Evolutionary conservation across 2,888 invertebrate species (phyloP), one percentile per base, ranked within the genome.

Genomic region (Thereva unica): DNA sequence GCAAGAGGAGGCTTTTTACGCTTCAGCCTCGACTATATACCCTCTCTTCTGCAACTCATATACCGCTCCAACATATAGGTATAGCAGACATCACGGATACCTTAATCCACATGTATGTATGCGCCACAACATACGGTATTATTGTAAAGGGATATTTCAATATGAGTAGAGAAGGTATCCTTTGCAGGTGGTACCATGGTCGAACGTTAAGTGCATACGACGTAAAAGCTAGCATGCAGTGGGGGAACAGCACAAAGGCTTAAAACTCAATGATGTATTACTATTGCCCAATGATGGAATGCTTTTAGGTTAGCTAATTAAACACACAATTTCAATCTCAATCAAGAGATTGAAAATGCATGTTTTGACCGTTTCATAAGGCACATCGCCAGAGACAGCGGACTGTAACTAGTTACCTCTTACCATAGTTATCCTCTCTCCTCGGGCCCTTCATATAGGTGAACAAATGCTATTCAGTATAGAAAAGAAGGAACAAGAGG

Each of bases 261-360:
- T 23, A 23, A 23, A 23, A 40, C 49, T 61, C 50, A 50, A 61
- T 61, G 61, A 61, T 61, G 61, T 45, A 61, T 61, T 61, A 41
- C 61, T 41, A 44, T 38, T 55, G 49, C 50, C 59, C 55, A 66
- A 68, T 68, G 68, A 66, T 66, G 66, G 47, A 66, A 66, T 61
- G 66, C 68, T 68, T 66, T 66, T 56, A 68, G 68, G 66, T 66
- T 68, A 66, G 68, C 66, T 68, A 68, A 68, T 68, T 66, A 68
- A 68, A 68, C 68, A 68, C 55, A 56, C 68, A 66, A 66, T 66
- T 68, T 68, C 68, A 68, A 68, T 68, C 68, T 68, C 65, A 66
- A 66, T 68, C 66, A 68, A 68, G 63, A 68, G 66, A 68, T 68
- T 68, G 68, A 61, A 68, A 66, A 68, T 66, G 53, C 63, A 68